phyloP scores from a whole-genome alignment of 2,113 vertebrate species.

The Girardinichthys multiradiatus region DNA sequence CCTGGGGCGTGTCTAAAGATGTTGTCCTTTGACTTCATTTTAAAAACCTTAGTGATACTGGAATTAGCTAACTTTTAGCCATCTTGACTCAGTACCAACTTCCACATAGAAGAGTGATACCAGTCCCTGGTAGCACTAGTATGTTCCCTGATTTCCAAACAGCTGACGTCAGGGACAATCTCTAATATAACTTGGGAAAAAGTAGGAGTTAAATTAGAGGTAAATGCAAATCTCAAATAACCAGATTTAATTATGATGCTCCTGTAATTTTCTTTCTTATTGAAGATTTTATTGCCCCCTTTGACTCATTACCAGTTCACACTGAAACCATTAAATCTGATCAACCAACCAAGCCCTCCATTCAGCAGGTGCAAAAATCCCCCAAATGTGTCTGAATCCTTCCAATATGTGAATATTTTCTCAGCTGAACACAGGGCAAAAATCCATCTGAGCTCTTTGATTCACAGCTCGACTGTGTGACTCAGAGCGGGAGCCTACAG shows the following conservation, averaged over 20 bases:
- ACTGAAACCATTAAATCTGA: conserved; percentile 23
- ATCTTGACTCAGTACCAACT: neutral
- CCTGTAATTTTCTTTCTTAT: conserved; percentile 46
- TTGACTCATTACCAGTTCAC: conserved; percentile 51
- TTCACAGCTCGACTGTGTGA: conserved; percentile 47
- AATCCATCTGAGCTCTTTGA: conserved; percentile 64
- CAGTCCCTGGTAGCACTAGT: neutral
- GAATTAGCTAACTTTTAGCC: neutral
- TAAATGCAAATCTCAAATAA: conserved; percentile 55
- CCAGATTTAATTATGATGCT: conserved; percentile 51
- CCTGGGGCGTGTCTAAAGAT: too few species aligned
- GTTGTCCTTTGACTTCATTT: neutral
- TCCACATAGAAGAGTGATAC: neutral
- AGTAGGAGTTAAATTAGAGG: conserved; percentile 20
- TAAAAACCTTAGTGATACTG: neutral
- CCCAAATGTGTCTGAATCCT: conserved; percentile 33
- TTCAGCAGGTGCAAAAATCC: conserved; percentile 19
- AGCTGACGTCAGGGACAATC: neutral
- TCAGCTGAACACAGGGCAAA: conserved; percentile 40
- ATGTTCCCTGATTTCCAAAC: neutral
- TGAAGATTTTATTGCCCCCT: conserved; percentile 44
- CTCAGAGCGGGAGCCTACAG: conserved; percentile 42
- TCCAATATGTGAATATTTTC: conserved; percentile 46
- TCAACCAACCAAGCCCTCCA: conserved; percentile 42
- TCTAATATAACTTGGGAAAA: conserved; percentile 7